phyloP scores from a whole-genome alignment of 2,113 vertebrate genomes.

The Alectura lathami region DNA sequence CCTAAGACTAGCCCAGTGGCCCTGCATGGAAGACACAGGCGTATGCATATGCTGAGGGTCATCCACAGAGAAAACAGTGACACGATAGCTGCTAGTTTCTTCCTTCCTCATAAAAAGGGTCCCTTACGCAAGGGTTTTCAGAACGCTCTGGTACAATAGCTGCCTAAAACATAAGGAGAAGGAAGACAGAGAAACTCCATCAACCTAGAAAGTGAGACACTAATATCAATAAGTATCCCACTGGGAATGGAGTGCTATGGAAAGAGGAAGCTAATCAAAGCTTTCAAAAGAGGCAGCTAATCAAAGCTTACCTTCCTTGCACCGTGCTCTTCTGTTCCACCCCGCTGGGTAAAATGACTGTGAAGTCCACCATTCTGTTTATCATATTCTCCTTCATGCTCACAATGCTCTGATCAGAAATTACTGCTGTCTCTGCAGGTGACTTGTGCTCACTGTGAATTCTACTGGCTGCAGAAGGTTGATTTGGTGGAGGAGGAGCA shows the following conservation, averaged over 20 bases:
- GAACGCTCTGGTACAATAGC: neutral
- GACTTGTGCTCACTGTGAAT: conserved; percentile 66
- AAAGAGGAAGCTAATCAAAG: neutral
- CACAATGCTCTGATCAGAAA: conserved; percentile 70
- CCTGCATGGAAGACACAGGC: neutral
- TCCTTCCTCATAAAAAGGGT: neutral
- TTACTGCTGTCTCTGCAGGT: conserved; percentile 55
- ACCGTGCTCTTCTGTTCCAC: conserved; percentile 77
- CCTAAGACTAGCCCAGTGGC: neutral
- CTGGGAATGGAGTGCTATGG: neutral
- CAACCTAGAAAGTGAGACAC: neutral
- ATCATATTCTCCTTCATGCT: conserved; percentile 82
- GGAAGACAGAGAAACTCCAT: neutral
- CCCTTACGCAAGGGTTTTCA: neutral
- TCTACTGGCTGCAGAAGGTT: conserved; percentile 70
- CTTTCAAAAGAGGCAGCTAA: neutral
- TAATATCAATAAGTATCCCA: neutral
- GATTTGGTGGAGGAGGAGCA: conserved; percentile 84
- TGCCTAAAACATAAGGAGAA: neutral
- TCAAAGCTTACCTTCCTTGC: conserved; percentile 82
- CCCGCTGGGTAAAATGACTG: conserved; percentile 82
- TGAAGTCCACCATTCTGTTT: conserved; percentile 76
- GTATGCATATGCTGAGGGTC: fast-evolving
- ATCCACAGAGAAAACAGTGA: neutral
- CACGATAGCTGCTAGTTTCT: neutral